A percentile compares a stretch with the other conserved stretches of the same genome.
Evolutionary conservation across 2,888 invertebrate species (phyloP).

Genomic region (Isoperla grammatica): DNA sequence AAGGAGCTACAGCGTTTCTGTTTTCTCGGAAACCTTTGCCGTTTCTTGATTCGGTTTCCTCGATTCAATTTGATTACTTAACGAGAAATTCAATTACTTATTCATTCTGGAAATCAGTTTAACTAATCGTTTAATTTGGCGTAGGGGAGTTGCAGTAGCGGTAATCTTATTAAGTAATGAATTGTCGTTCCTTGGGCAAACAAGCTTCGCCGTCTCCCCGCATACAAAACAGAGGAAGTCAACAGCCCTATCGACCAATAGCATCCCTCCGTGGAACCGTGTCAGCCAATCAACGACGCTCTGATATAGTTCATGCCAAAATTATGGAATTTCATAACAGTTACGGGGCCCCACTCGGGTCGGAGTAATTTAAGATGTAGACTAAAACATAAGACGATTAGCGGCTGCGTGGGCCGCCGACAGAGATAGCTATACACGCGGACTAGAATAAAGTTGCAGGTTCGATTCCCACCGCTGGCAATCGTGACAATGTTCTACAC

Average conservation of each 20-base stretch:
- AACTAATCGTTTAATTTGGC: slow-evolving; percentile 47
- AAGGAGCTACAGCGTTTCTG: background rate
- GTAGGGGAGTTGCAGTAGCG: slow-evolving; percentile 21
- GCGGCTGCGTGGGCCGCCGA: no score
- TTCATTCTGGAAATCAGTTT: slow-evolving; percentile 48
- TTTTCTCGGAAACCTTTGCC: slow-evolving; percentile 13
- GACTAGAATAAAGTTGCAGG: no score
- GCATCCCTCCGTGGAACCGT: no score
- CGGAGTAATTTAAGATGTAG: no score
- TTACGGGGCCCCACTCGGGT: no score
- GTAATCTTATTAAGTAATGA: slow-evolving; percentile 46
- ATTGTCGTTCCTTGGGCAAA: slow-evolving; percentile 47
- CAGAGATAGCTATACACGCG: no score
- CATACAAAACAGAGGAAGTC: slow-evolving; percentile 29
- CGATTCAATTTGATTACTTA: slow-evolving; percentile 48
- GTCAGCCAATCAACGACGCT: no score
- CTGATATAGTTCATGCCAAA: no score
- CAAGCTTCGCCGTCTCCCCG: slow-evolving; percentile 35
- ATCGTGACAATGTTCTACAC: no score
- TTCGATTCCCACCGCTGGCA: no score
- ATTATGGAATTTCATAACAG: no score
- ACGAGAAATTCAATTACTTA: slow-evolving; percentile 48
- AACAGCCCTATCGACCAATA: slow-evolving; percentile 14
- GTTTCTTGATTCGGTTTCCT: slow-evolving; percentile 22
- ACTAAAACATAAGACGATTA: no score